Evolutionary conservation across 2,113 vertebrate species (phyloP).

Genomic region (Morone saxatilis): DNA sequence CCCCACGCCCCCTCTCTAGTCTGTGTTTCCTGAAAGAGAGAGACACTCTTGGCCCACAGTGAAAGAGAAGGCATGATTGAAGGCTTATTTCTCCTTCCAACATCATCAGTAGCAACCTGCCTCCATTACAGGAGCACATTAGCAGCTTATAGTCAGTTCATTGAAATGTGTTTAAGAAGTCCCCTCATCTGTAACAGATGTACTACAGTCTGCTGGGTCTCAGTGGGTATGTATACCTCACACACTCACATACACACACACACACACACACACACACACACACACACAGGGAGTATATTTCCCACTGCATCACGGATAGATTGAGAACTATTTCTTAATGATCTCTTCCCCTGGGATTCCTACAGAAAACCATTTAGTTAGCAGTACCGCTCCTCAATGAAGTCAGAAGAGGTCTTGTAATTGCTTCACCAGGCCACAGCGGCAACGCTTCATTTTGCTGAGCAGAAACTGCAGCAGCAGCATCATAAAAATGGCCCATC

Average conservation of each 20-base stretch:
- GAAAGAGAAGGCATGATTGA: slow-evolving; percentile 48
- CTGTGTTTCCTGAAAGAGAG: slow-evolving; percentile 25
- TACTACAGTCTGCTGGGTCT: slow-evolving; percentile 51
- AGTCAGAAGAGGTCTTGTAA: slow-evolving; percentile 69
- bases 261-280: slow-evolving; percentile 34
- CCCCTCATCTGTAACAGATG: slow-evolving; percentile 68
- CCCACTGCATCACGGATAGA: slow-evolving; percentile 45
- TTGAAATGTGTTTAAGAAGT: slow-evolving; percentile 70
- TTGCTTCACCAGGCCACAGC: slow-evolving; percentile 61
- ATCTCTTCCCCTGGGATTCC: slow-evolving; percentile 66
- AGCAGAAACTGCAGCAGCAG: slow-evolving; percentile 38
- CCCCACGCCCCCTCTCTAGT: not conserved
- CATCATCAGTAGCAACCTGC: slow-evolving; percentile 60
- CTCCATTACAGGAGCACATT: slow-evolving; percentile 66
- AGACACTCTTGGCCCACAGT: slow-evolving; percentile 19
- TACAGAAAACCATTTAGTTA: slow-evolving; percentile 76
- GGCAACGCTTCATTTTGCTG: slow-evolving; percentile 55
- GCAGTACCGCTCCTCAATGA: slow-evolving; percentile 61
- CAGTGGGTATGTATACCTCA: not conserved
- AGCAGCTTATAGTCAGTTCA: slow-evolving; percentile 59
- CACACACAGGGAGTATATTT: slow-evolving; percentile 40
- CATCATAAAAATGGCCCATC: slow-evolving; percentile 23
- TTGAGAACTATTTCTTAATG: slow-evolving; percentile 70
- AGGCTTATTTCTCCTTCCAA: slow-evolving; percentile 55
- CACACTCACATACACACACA: slow-evolving; percentile 1